Evolutionary conservation across 2,888 invertebrate genomes (phyloP).

Genomic region (Nemapogon koenigi): DNA sequence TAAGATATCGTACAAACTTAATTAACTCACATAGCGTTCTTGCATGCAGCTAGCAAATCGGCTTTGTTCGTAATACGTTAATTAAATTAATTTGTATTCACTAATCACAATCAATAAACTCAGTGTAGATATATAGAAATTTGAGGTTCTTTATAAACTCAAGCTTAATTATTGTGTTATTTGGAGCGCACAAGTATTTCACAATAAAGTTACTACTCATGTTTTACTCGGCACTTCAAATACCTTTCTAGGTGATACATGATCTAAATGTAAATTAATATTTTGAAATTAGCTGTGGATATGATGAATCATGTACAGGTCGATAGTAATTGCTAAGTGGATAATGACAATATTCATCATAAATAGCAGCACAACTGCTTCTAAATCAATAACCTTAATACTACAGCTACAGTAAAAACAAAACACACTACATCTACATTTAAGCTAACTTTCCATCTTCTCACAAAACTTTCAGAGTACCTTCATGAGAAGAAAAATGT

Average conservation of each 20-base stretch:
- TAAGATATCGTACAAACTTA: background rate
- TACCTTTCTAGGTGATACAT: background rate
- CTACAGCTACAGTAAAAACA: slow-evolving; percentile 42
- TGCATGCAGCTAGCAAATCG: slow-evolving; percentile 61
- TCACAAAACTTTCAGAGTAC: slow-evolving; percentile 60
- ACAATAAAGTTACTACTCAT: background rate
- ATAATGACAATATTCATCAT: background rate
- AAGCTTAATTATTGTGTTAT: too few relatives aligned
- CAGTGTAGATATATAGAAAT: too few relatives aligned
- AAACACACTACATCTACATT: slow-evolving; percentile 16
- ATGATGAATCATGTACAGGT: background rate
- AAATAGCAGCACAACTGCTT: slow-evolving; percentile 34
- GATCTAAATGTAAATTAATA: background rate
- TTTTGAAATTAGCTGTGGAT: background rate
- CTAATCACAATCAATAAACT: too few relatives aligned
- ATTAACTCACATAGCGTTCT: too few relatives aligned
- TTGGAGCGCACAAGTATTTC: too few relatives aligned
- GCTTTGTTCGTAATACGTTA: too few relatives aligned
- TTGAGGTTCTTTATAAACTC: too few relatives aligned
- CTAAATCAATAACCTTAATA: slow-evolving; percentile 35
- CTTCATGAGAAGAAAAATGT: slow-evolving; percentile 64
- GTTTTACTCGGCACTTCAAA: background rate
- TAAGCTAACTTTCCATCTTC: slow-evolving; percentile 57
- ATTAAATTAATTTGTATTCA: too few relatives aligned
- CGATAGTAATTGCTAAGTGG: background rate